These are phyloP conservation scores for Sebastes paucispinis DNA, from an alignment of 2,797 vertebrate species.

Conservation along the genomic window DNA sequence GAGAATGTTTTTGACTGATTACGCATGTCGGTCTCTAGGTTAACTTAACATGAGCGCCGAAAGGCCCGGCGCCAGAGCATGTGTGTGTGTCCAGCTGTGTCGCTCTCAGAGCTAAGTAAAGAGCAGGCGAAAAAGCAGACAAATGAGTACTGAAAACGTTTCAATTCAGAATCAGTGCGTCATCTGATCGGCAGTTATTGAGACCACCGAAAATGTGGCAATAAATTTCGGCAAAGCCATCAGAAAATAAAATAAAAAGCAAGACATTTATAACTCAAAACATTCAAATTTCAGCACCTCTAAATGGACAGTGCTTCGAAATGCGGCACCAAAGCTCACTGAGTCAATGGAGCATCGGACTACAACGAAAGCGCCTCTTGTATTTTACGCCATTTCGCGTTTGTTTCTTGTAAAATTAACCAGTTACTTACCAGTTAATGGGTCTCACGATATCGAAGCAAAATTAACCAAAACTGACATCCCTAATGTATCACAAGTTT, in stretches of 20 bases:
- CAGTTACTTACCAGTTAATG: too few relatives aligned
- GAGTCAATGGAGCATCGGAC: neutral
- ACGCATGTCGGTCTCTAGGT: neutral
- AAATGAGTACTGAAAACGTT: neutral
- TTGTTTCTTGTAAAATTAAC: too few relatives aligned
- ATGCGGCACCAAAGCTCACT: neutral
- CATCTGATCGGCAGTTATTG: neutral
- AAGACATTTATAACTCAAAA: neutral
- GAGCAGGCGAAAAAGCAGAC: too few relatives aligned
- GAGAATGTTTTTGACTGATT: neutral
- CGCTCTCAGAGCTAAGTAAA: too few relatives aligned
- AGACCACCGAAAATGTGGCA: neutral
- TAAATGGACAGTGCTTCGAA: neutral
- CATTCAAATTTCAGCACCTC: neutral
- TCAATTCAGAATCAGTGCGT: neutral
- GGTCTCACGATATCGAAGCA: rapidly evolving
- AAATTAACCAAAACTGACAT: neutral
- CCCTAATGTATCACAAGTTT: neutral
- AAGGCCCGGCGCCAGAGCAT: too few relatives aligned
- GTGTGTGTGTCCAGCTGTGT: too few relatives aligned
- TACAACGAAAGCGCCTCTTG: neutral
- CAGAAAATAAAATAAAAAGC: neutral
- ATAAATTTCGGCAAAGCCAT: neutral
- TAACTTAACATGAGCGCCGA: neutral
- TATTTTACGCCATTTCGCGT: neutral